Evolutionary conservation across 2,113 vertebrate genomes (phyloP).

Genomic region (Colius striatus): DNA sequence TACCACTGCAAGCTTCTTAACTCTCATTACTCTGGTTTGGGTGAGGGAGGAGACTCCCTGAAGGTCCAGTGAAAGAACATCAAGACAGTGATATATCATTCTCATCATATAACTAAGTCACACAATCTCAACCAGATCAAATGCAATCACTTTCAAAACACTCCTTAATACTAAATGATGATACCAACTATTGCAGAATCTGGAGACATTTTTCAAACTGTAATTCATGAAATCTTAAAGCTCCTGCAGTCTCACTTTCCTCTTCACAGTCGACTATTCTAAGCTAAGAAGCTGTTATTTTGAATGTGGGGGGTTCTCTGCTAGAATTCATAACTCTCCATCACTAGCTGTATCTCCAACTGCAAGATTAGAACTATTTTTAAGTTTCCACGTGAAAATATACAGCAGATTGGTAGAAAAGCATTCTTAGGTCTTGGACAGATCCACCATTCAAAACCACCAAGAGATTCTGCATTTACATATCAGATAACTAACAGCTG

Average conservation of each 20-base stretch:
- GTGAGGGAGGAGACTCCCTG: not conserved
- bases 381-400: not conserved
- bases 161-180: not conserved
- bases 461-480: not conserved
- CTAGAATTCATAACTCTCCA: slow-evolving; percentile 19
- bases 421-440: not conserved
- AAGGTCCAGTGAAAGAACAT: not conserved
- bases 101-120: not conserved
- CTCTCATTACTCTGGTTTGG: not conserved
- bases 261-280: not conserved
- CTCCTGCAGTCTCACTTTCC: not conserved
- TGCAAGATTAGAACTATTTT: slow-evolving; percentile 19
- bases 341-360: not conserved
- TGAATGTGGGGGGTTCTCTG: not conserved
- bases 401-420: not conserved
- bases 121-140: not conserved
- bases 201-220: not conserved
- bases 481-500: not conserved
- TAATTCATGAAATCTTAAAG: not conserved
- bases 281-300: slow-evolving; percentile 18
- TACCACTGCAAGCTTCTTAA: not conserved
- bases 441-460: not conserved
- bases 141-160: not conserved
- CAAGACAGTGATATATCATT: not conserved
- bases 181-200: not conserved